Evolutionary conservation across 2,797 vertebrate genomes (phyloP), one percentile per base, ranked within the genome.

Genomic region (Emydoidea blandingii): DNA sequence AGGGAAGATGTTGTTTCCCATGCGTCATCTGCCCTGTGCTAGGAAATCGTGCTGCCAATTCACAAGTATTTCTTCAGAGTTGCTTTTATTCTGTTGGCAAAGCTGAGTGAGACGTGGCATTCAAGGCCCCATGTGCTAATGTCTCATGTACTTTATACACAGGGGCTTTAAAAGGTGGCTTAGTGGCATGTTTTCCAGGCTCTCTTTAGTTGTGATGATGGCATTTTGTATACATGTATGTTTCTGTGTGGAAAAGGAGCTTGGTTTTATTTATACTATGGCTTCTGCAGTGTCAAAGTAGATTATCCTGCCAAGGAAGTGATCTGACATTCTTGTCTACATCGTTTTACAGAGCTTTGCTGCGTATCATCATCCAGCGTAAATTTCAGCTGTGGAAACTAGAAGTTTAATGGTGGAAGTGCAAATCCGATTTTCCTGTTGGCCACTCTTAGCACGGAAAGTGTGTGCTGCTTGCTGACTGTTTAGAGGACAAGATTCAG

Each of bases 331-430:
- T 12, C 88, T 90, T 90, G 83, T 93, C 95, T 94, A n/a, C 41
- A 9, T 80, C 86, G 79, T 85, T 97, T 94, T 96, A 93, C 0
- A 0, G 92, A 82, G 50, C 72, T n/a, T n/a, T 92, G 37, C 88
- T 94, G 34, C 89, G 44, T 92, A 49, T 83, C 87, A 72, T 95
- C 84, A 91, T 72, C 93, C 85, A 92, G 79, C 19, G 65, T 91
- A 94, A 96, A 94, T 92, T 88, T 56, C 50, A 87, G 85, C 83
- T 85, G 96, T 92, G 88, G 86, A 95, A 97, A 96, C 79, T 10
- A 88, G 83, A 87, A 74, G 79, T 8, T 68, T 95, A 94, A 90
- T 88, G 68, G 87, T n/a, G 83, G 83, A 97, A 96, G 47, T 62
- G 83, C 44, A 92, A 95, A 95, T 95, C 49, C 68, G 52, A 89